Evolutionary conservation across 2,888 invertebrate species (phyloP).

Genomic region (Orthonychiurus folsomi): DNA sequence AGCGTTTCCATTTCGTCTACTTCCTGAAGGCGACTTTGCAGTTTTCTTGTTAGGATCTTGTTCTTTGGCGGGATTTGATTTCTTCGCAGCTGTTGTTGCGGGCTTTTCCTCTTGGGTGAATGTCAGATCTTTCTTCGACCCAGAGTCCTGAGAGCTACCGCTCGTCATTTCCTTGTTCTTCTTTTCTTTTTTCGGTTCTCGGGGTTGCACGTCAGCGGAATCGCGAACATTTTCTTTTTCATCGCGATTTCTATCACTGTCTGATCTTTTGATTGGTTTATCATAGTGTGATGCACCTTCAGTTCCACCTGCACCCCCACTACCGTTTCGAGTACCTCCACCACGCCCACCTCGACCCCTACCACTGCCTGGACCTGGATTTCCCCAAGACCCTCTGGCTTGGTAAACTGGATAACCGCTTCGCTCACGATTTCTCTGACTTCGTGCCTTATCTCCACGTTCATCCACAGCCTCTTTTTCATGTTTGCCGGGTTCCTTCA

Average conservation of each 20-base stretch:
- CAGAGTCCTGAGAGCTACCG: slow-evolving; percentile 16
- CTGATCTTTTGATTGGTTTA: not conserved
- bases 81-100: slow-evolving; percentile 12
- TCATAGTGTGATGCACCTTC: slow-evolving; percentile 5
- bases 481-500: not conserved
- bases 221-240: slow-evolving; percentile 13
- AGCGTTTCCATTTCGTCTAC: slow-evolving; percentile 35
- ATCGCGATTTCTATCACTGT: not conserved
- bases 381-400: slow-evolving; percentile 7
- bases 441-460: slow-evolving; percentile 13
- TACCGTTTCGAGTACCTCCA: slow-evolving; percentile 1
- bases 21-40: slow-evolving; percentile 23
- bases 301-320: not conserved
- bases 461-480: slow-evolving; percentile 14
- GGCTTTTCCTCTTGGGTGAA: slow-evolving; percentile 15
- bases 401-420: slow-evolving; percentile 32
- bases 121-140: slow-evolving; percentile 13
- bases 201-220: slow-evolving; percentile 6
- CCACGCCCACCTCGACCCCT: slow-evolving; percentile 11
- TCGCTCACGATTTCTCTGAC: slow-evolving; percentile 21
- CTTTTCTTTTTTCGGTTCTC: slow-evolving; percentile 15
- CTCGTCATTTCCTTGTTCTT: slow-evolving; percentile 16
- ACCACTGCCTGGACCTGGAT: slow-evolving; percentile 12
- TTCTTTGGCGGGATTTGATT: slow-evolving; percentile 13
- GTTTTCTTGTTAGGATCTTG: not conserved